A percentile compares a stretch with the other conserved stretches of the same genome.
phyloP scores from a whole-genome alignment of 2,797 vertebrate genomes.

The Pygocentrus nattereri region DNA sequence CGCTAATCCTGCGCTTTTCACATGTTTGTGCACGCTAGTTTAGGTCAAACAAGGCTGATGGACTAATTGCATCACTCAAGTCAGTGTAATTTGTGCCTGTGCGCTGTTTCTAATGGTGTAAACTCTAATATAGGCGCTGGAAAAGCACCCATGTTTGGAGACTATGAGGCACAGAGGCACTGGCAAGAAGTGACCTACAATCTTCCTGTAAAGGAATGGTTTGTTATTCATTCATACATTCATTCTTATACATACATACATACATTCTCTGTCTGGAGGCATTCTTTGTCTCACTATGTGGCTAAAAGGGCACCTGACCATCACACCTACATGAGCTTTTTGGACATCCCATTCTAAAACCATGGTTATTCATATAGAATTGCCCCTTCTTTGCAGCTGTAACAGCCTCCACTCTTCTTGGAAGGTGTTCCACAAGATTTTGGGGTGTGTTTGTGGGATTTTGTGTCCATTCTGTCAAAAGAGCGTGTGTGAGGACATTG shows the following conservation, averaged over 20 bases:
- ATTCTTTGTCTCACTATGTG: too few species aligned
- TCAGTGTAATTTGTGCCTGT: background rate
- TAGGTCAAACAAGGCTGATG: background rate
- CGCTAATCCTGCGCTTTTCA: background rate
- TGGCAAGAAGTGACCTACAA: constrained; percentile 98
- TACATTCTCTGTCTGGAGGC: background rate
- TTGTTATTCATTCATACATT: constrained; percentile 61
- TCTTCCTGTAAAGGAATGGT: constrained; percentile 91
- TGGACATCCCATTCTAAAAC: too few species aligned
- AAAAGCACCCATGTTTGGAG: constrained; percentile 95
- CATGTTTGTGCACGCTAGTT: background rate
- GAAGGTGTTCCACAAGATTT: too few species aligned
- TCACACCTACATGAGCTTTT: too few species aligned
- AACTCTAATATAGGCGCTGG: constrained; percentile 87
- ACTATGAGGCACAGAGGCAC: constrained; percentile 98
- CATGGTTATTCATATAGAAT: too few species aligned
- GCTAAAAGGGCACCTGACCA: too few species aligned
- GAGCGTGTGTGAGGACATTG: too few species aligned
- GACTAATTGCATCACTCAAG: background rate
- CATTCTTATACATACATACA: background rate
- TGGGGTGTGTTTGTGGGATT: too few species aligned
- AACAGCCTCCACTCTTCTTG: too few species aligned
- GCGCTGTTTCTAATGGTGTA: background rate
- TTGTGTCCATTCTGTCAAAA: too few species aligned
- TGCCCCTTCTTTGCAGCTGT: too few species aligned